These are phyloP conservation scores for Conopomorpha cramerella DNA, from an alignment of 1,140 invertebrate species.

Conservation along the genomic window DNA sequence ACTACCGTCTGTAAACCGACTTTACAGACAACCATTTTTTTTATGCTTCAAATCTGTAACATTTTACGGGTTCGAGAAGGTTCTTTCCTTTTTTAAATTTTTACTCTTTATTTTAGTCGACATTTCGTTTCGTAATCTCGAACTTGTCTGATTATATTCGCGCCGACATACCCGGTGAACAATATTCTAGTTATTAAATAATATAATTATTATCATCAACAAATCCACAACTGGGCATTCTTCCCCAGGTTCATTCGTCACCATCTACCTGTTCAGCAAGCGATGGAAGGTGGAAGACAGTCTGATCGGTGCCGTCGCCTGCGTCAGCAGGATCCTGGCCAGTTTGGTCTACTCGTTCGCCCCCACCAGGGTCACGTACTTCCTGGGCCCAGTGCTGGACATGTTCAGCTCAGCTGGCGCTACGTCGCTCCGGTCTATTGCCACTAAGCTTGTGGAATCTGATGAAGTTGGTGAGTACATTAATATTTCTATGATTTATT, in stretches of 20 bases:
- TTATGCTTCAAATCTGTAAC: no score
- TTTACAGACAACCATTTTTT: no score
- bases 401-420: slow-evolving; percentile 62
- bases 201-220: no score
- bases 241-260: slow-evolving; percentile 45
- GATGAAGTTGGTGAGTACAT: slow-evolving; percentile 54
- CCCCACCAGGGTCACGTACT: slow-evolving; percentile 39
- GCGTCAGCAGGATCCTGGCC: slow-evolving; percentile 48
- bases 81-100: no score
- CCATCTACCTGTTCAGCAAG: slow-evolving; percentile 54
- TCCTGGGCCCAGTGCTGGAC: slow-evolving; percentile 59
- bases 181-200: no score
- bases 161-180: no score
- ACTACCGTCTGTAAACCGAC: no score
- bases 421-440: slow-evolving; percentile 62
- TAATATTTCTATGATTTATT: slow-evolving; percentile 7
- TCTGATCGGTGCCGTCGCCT: slow-evolving; percentile 47
- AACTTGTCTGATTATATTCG: no score
- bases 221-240: slow-evolving; percentile 7
- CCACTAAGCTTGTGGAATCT: slow-evolving; percentile 63
- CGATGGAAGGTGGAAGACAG: slow-evolving; percentile 52
- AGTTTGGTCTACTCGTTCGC: slow-evolving; percentile 49
- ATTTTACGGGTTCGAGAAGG: no score
- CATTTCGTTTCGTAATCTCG: no score
- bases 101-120: no score